Percentiles rank a stretch among this genome's conserved stretches.
Conservation (phyloP, 2,888 invertebrate genomes). For the Zaprionus lineosus region DNA sequence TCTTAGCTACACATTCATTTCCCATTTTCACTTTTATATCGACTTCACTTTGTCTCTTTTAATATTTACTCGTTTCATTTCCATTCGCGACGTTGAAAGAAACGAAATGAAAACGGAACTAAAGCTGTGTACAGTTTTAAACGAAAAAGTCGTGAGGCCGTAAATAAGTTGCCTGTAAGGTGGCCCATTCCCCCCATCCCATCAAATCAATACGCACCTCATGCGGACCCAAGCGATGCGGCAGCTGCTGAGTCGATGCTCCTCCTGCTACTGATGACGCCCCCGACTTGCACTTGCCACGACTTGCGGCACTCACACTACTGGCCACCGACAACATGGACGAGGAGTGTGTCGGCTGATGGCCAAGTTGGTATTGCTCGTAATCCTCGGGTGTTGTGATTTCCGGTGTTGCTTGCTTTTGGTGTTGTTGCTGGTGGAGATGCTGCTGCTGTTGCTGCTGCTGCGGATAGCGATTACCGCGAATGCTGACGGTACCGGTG, state of each 20-base stretch:
- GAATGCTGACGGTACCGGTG: slow-evolving; percentile 51
- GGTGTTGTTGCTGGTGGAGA: slow-evolving; percentile 45
- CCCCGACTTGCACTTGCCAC: slow-evolving; percentile 62
- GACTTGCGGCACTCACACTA: slow-evolving; percentile 58
- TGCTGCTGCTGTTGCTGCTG: slow-evolving; percentile 47
- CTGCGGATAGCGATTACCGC: slow-evolving; percentile 69
- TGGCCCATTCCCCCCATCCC: neutral
- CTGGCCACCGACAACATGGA: slow-evolving; percentile 74
- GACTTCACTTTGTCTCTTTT: too few relatives aligned
- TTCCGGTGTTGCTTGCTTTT: slow-evolving; percentile 59
- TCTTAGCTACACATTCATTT: too few relatives aligned
- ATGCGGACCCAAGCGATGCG: slow-evolving; percentile 44
- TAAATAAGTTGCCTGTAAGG: slow-evolving; percentile 4
- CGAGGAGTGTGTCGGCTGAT: slow-evolving; percentile 65
- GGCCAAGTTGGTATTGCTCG: slow-evolving; percentile 75
- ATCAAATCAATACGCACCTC: slow-evolving; percentile 64
- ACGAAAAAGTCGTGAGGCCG: neutral
- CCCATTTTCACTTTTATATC: too few relatives aligned
- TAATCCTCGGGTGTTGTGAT: slow-evolving; percentile 73
- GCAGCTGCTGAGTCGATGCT: slow-evolving; percentile 33
- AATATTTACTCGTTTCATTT: too few relatives aligned
- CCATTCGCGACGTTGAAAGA: too few relatives aligned
- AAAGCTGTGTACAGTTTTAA: neutral
- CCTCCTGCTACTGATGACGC: slow-evolving; percentile 35
- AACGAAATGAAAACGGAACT: slow-evolving; percentile 1